Percentiles rank a stretch among this genome's conserved stretches.
Evolutionary conservation across 1,140 invertebrate genomes (phyloP).

Genomic region (Paraescarpia echinospica): DNA sequence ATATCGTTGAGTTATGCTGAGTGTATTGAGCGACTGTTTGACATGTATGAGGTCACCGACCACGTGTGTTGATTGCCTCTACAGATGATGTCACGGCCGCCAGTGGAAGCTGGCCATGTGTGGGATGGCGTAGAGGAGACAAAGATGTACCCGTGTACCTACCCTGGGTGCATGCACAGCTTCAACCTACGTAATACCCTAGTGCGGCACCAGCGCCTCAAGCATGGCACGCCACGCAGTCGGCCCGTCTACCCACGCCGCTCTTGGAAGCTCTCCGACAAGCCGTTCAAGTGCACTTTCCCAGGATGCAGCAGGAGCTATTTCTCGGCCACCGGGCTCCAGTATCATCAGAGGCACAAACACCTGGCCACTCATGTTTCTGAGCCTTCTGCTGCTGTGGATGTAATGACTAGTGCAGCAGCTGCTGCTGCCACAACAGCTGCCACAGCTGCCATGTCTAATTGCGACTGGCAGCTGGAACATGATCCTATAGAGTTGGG

Average conservation of each 20-base stretch:
- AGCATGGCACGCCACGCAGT: not conserved
- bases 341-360: not conserved
- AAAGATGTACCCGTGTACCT: not conserved
- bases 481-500: not conserved
- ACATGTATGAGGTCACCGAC: not conserved
- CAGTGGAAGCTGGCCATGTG: not conserved
- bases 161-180: not conserved
- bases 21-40: too few species aligned
- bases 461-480: not conserved
- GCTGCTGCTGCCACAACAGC: not conserved
- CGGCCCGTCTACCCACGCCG: not conserved
- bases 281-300: not conserved
- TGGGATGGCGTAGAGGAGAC: not conserved
- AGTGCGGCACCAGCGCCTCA: not conserved
- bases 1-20: too few species aligned
- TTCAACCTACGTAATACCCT: slow-evolving; percentile 10
- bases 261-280: not conserved
- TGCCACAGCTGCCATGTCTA: not conserved
- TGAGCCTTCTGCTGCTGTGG: not conserved
- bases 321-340: not conserved
- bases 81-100: not conserved
- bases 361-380: not conserved
- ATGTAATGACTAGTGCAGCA: not conserved
- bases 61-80: not conserved
- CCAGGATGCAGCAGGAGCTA: slow-evolving; percentile 14